phyloP scores from a whole-genome alignment of 1,140 invertebrate genomes.

The Helicoverpa zea region DNA sequence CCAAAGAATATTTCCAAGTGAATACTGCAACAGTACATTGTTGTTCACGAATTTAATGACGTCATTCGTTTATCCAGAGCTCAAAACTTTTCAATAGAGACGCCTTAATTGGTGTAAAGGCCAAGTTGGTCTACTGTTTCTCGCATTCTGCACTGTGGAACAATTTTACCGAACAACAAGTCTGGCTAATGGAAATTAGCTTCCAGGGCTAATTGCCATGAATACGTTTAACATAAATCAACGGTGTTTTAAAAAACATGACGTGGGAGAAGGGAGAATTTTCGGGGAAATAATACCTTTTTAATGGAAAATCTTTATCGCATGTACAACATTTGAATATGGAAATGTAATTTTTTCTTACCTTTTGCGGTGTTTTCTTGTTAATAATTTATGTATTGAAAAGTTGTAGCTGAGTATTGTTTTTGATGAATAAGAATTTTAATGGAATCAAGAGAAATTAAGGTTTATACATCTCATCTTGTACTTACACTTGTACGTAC shows the following conservation, averaged over 20 bases:
- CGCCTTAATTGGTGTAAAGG: background rate
- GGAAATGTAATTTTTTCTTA: slow-evolving; percentile 34
- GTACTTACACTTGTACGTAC: too few species aligned
- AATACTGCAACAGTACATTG: too few species aligned
- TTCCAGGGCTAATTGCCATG: slow-evolving; percentile 69
- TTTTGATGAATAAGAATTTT: background rate
- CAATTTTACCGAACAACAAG: slow-evolving; percentile 66
- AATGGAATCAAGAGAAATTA: background rate
- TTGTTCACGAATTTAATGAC: background rate
- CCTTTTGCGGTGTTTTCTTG: slow-evolving; percentile 12
- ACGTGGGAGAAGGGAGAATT: slow-evolving; percentile 51
- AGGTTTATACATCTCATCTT: background rate
- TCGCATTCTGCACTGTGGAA: slow-evolving; percentile 50
- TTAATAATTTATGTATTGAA: slow-evolving; percentile 22
- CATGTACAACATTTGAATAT: slow-evolving; percentile 43
- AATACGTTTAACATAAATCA: slow-evolving; percentile 74
- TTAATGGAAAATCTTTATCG: slow-evolving; percentile 49
- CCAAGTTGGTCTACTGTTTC: slow-evolving; percentile 30
- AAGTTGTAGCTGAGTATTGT: slow-evolving; percentile 5
- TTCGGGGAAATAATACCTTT: slow-evolving; percentile 32
- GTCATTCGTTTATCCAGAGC: background rate
- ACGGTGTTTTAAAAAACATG: slow-evolving; percentile 65
- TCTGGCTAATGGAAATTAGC: slow-evolving; percentile 69
- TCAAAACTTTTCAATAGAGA: background rate
- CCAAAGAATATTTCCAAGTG: too few species aligned